Base-by-base conservation (phyloP, 92 coral and sea anemone genomes). In the Bergia puertoricense region DNA sequence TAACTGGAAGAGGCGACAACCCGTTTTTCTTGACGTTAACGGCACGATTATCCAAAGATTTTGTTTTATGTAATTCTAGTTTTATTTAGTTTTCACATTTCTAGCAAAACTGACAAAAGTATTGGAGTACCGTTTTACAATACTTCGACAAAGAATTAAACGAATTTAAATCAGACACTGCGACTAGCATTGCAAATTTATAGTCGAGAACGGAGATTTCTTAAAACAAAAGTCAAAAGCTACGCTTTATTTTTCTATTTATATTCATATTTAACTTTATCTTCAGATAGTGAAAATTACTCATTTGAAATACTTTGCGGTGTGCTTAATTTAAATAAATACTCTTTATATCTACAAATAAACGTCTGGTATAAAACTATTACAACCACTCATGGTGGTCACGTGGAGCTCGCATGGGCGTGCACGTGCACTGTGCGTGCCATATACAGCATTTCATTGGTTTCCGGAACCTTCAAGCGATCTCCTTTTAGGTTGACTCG, bases 291-390 rank as follows among this genome's bases (percentile, higher is more conserved):
- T 74, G 43, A 71, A 54, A 84, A 84, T 43, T 69, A 48, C 79
- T 71, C 78, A 84, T 45, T 69, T 43, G 38, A 71, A 84, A 48
- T 46, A 41, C 65, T 48, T 72, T 45, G 87, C 66, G 66, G 66
- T 71, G 87, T 37, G 87, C 87, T 84, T 84, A 84, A 84, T 48
- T 84, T 84, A 84, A 84, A 84, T 84, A 84, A 84, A 84, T 84
- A 84, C 78, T 84, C 87, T 84, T 44, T 84, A 84, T 84, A 84
- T 84, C 87, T 84, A 84, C 87, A 84, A 84, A 84, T 84, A 84
- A 84, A 84, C 66, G 59, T 51, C 68, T 68, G 87, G 23, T 84
- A 84, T 84, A 84, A 84, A 84, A 84, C 87, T 84, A 84, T 84
- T 72, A 46, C 62, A 54, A 69, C 79, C 78, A 84, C 87, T 8